phyloP scores from a whole-genome alignment of 23 tunicate species.

The Pegea sp. region DNA sequence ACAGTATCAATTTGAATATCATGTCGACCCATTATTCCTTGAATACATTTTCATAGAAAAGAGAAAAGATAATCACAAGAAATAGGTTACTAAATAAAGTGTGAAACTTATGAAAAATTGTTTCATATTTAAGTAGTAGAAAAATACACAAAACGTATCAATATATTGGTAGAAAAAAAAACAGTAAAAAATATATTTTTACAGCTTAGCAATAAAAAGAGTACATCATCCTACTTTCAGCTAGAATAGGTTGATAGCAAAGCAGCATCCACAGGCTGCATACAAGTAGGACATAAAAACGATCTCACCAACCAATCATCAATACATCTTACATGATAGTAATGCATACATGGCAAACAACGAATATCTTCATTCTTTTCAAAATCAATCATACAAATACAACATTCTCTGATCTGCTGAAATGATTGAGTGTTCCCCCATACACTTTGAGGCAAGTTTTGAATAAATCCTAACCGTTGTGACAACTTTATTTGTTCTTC shows the following conservation, averaged over 20 bases:
- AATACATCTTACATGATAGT: constrained; percentile 78
- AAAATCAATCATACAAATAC: constrained; percentile 91
- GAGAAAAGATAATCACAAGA: no score
- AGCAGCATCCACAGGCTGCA: constrained; percentile 92
- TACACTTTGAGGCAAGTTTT: constrained; percentile 49
- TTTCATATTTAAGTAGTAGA: no score
- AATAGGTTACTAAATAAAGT: no score
- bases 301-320: constrained; percentile 98
- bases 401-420: constrained; percentile 80
- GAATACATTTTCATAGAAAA: no score
- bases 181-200: no score
- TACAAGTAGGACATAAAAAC: constrained; percentile 88
- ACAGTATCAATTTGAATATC: no score
- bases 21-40: no score
- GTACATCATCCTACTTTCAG: no score
- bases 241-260: constrained; percentile 53
- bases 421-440: constrained; percentile 50
- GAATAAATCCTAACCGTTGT: constrained; percentile 67
- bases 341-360: constrained; percentile 92
- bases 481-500: constrained; percentile 84
- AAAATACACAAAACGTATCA: no score
- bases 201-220: no score
- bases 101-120: no score
- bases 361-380: constrained; percentile 81
- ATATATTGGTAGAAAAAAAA: no score